phyloP scores from a whole-genome alignment of 2,888 invertebrate genomes.

The Trichogramma evanescens region DNA sequence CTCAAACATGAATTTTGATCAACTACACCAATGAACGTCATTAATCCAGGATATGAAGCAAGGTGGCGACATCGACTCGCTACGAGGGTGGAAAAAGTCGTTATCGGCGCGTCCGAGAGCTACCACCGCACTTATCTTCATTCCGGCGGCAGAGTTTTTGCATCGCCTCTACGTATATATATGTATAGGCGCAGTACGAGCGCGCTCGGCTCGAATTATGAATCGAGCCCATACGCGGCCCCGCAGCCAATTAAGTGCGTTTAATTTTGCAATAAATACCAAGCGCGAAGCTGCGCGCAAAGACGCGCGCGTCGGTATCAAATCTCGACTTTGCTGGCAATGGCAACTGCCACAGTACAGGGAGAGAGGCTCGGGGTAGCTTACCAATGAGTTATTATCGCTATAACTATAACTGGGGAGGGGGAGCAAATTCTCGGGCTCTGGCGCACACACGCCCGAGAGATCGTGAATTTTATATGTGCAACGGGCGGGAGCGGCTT shows the following conservation, averaged over 20 bases:
- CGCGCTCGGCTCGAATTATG: constrained; percentile 6
- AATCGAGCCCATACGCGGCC: not conserved
- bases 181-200: too few species aligned
- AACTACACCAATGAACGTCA: too few species aligned
- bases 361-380: not conserved
- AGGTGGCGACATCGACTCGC: not conserved
- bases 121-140: not conserved
- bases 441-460: not conserved
- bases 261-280: not conserved
- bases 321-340: not conserved
- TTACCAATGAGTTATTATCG: too few species aligned
- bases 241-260: constrained; percentile 7
- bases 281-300: not conserved
- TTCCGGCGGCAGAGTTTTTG: not conserved
- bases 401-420: too few species aligned
- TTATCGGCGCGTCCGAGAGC: not conserved
- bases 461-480: constrained; percentile 4
- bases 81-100: not conserved
- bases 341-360: not conserved
- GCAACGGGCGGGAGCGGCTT: constrained; percentile 12
- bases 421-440: too few species aligned
- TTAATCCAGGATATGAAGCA: too few species aligned
- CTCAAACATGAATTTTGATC: too few species aligned
- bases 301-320: not conserved
- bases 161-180: too few species aligned